Evolutionary conservation across 1,140 invertebrate genomes (phyloP).

Genomic region (Asobara japonica): DNA sequence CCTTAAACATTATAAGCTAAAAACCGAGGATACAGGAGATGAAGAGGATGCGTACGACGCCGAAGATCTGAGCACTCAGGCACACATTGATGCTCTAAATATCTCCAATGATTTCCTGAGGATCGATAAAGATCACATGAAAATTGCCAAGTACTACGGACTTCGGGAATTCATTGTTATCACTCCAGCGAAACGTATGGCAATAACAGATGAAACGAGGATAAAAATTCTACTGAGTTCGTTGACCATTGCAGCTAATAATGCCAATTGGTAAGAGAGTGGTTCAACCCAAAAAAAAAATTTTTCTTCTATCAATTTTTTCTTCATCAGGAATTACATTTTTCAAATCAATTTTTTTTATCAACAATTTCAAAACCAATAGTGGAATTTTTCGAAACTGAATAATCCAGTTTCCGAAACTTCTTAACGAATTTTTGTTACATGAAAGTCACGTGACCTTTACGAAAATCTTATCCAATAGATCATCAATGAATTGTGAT

Average conservation of each 20-base stretch:
- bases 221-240: constrained; percentile 89
- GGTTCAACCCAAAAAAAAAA: no score
- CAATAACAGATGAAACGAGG: constrained; percentile 80
- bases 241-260: constrained; percentile 82
- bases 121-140: constrained; percentile 67
- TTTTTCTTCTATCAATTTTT: no score
- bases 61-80: constrained; percentile 54
- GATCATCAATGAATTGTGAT: no score
- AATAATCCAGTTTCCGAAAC: no score
- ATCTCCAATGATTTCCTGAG: constrained; percentile 73
- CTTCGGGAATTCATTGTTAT: constrained; percentile 86
- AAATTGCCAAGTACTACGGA: constrained; percentile 80
- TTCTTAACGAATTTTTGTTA: no score
- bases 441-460: no score
- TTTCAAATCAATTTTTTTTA: constrained; percentile 22
- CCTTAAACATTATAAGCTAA: constrained; percentile 66
- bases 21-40: constrained; percentile 49
- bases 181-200: constrained; percentile 68
- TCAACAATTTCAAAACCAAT: no score
- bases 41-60: constrained; percentile 49
- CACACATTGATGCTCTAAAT: constrained; percentile 57
- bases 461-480: no score
- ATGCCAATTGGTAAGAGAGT: constrained; percentile 76
- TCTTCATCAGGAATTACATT: no score
- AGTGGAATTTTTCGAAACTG: no score